phyloP scores from a whole-genome alignment of 2,113 vertebrate genomes.

The Perca schrenkii region DNA sequence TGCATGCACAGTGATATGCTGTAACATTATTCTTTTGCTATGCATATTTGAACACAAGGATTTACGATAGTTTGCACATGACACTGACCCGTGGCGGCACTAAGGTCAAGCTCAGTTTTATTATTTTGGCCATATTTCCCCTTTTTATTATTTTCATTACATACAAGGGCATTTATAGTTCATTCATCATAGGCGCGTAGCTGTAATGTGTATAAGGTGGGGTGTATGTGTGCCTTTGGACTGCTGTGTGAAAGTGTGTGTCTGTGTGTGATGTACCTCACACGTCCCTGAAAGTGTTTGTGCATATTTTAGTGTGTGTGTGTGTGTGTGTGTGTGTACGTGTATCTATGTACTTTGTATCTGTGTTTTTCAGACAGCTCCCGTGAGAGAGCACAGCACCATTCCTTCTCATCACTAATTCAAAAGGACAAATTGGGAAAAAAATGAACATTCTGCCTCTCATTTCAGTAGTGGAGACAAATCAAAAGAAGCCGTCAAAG shows the following conservation, averaged over 20 bases:
- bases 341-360: not conserved
- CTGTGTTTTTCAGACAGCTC: not conserved
- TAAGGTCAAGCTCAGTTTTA: slow-evolving; percentile 37
- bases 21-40: slow-evolving; percentile 20
- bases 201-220: slow-evolving; percentile 3
- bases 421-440: slow-evolving; percentile 35
- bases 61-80: slow-evolving; percentile 30
- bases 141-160: slow-evolving; percentile 53
- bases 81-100: not conserved
- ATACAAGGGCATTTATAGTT: slow-evolving; percentile 37
- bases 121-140: slow-evolving; percentile 47
- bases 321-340: too few relatives aligned
- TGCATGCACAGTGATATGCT: slow-evolving; percentile 13
- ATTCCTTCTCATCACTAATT: slow-evolving; percentile 34
- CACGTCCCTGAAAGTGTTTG: not conserved
- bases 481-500: slow-evolving; percentile 9
- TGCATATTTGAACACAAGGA: slow-evolving; percentile 12
- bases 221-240: not conserved
- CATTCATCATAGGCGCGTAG: slow-evolving; percentile 23
- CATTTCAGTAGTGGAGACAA: slow-evolving; percentile 5
- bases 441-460: not conserved
- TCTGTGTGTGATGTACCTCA: slow-evolving; percentile 3
- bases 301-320: slow-evolving; percentile 1
- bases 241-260: slow-evolving; percentile 9
- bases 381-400: not conserved